Conservation (phyloP, 2,113 vertebrate species). For the Heteronetta atricapilla region DNA sequence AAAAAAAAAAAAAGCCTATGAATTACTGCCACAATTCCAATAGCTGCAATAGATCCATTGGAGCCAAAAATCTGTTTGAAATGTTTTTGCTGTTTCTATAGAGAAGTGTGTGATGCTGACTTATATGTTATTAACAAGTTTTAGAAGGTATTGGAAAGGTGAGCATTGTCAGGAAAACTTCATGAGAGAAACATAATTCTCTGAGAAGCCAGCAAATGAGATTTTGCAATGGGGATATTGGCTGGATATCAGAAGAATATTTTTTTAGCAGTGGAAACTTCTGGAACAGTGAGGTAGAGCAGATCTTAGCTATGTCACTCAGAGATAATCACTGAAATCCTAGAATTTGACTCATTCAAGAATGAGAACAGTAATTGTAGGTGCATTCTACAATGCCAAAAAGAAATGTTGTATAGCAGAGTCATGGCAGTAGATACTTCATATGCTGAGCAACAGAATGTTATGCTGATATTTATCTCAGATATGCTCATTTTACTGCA, state of each 20-base stretch:
- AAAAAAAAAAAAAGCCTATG: neutral
- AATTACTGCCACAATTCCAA: conserved; percentile 23
- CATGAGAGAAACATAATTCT: conserved; percentile 50
- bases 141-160: conserved; percentile 1
- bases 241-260: neutral
- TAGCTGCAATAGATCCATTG: neutral
- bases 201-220: neutral
- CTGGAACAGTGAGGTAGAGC: neutral
- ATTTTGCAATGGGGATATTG: conserved; percentile 1
- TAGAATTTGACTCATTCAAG: neutral
- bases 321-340: neutral
- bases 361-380: neutral
- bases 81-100: conserved; percentile 49
- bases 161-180: neutral
- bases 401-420: neutral
- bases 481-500: neutral
- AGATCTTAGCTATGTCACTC: neutral
- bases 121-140: neutral
- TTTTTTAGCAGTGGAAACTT: conserved; percentile 15
- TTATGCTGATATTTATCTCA: neutral
- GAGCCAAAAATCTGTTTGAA: conserved; percentile 30
- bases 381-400: neutral
- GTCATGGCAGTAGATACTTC: neutral
- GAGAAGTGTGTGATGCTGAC: conserved; percentile 19
- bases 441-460: no score